Conservation (phyloP, 2,113 vertebrate species). For the Phalacrocorax brasilianus region DNA sequence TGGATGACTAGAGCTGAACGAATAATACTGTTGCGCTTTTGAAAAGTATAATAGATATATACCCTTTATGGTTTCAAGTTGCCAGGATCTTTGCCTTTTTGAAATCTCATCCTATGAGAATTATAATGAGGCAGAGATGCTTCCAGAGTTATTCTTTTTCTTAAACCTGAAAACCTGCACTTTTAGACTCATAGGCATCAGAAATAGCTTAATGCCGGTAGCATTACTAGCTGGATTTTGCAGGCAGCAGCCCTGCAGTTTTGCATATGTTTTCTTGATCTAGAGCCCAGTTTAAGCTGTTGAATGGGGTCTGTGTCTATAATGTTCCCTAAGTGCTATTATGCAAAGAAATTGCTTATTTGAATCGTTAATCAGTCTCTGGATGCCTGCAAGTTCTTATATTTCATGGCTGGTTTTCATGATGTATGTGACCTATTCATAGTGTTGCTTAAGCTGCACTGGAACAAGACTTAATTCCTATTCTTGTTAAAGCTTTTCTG, state of each 20-base stretch:
- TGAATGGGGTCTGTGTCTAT: slow-evolving; percentile 54
- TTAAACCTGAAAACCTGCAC: not conserved
- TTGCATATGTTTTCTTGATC: slow-evolving; percentile 62
- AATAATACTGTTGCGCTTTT: not conserved
- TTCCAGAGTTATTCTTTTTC: not conserved
- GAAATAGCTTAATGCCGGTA: not conserved
- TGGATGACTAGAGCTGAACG: not conserved
- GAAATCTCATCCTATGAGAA: not conserved
- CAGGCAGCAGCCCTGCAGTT: slow-evolving; percentile 33
- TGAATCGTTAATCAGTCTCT: slow-evolving; percentile 63
- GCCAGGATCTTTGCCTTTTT: not conserved
- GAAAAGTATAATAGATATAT: not conserved
- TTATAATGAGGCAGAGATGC: slow-evolving; percentile 18
- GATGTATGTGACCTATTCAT: slow-evolving; percentile 43
- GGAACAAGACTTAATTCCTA: slow-evolving; percentile 18
- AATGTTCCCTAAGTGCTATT: slow-evolving; percentile 63
- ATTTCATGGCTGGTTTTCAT: slow-evolving; percentile 56
- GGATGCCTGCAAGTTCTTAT: slow-evolving; percentile 51
- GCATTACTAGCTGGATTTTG: slow-evolving; percentile 10
- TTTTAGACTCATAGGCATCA: not conserved
- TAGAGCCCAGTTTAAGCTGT: slow-evolving; percentile 63
- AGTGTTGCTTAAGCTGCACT: slow-evolving; percentile 8
- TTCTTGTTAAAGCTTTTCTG: slow-evolving; percentile 45
- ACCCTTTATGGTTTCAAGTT: slow-evolving; percentile 4
- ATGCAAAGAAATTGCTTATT: slow-evolving; percentile 60